Conservation (phyloP, 2,797 vertebrate genomes). For the Phoxinus dragarum region DNA sequence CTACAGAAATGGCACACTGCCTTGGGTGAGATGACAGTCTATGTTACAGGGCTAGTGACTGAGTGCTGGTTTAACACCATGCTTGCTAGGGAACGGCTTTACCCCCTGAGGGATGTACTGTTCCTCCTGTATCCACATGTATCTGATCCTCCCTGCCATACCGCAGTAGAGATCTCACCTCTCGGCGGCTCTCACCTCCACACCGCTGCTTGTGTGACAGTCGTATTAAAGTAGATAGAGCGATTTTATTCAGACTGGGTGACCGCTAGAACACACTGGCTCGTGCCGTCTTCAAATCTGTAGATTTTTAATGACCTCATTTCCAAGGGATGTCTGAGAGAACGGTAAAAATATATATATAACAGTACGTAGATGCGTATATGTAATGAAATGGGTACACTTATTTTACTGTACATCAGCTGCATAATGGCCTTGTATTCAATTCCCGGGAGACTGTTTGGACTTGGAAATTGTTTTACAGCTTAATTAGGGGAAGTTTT, state of each 20-base stretch:
- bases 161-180: slow-evolving; percentile 56
- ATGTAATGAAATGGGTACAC: slow-evolving; percentile 26
- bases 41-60: slow-evolving; percentile 38
- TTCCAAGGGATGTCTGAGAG: not conserved
- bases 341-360: not conserved
- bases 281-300: slow-evolving; percentile 12
- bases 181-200: slow-evolving; percentile 37
- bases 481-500: slow-evolving; percentile 57
- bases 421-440: slow-evolving; percentile 53
- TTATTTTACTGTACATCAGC: slow-evolving; percentile 52
- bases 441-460: slow-evolving; percentile 39
- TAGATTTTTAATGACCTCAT: not conserved
- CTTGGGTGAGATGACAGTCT: slow-evolving; percentile 45
- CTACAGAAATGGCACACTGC: slow-evolving; percentile 42
- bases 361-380: not conserved
- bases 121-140: slow-evolving; percentile 52
- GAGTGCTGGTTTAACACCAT: slow-evolving; percentile 37
- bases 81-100: slow-evolving; percentile 47
- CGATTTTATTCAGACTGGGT: slow-evolving; percentile 31
- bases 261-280: not conserved
- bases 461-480: slow-evolving; percentile 33
- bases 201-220: slow-evolving; percentile 5
- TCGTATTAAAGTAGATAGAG: slow-evolving; percentile 11
- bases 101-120: slow-evolving; percentile 47
- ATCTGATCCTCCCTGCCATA: slow-evolving; percentile 50